Base-by-base conservation (phyloP, 2,113 vertebrate species). In the Notiomystis cincta region DNA sequence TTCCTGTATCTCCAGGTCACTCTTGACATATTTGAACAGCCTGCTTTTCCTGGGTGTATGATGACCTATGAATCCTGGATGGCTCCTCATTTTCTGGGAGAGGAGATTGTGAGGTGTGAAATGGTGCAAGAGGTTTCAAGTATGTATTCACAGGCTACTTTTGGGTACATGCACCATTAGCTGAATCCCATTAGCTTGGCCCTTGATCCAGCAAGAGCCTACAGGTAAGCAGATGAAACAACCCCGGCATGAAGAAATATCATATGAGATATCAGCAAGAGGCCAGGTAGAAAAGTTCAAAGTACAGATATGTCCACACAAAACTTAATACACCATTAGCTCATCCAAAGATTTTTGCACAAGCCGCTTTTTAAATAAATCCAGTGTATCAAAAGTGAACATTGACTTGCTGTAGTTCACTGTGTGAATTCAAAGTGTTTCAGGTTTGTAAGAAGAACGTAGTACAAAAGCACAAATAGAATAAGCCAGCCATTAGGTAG, bases 381-480 rank as follows among this genome's bases (percentile, higher is more conserved):
- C 47, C 51, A 58, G 51, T 40, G 47, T 70, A 58, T 75, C 42
- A 92, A 82, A 93, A 91, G 65, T 67, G 94, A 92, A 64, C 91
- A 64, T 9, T 89, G 93, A 60, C 65, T 84, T 67, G 73, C 76
- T 61, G 50, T 62, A 93, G 67, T 95, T 94, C 82, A 37, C 86
- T 70, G 77, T 75, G 69, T 82, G 88, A 95, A 80, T 84, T 92
- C 89, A 92, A 83, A 87, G 72, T 48, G 20, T 54, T 91, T 88
- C 89, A 71, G 86, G 33, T 66, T 91, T 93, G 58, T 95, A 90
- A 93, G 85, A 82, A 86, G 27, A 86, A 47, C 24, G 33, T 50
- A 92, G 60, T 67, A 95, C 86, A 96, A 97, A 95, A 89, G 82
- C 42, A 87, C 53, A 87, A 82, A 65, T 64, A 79, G 84, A 78